A percentile compares a stretch with the other conserved stretches of the same genome.
These are phyloP conservation scores for Nineta flava DNA, from an alignment of 2,888 invertebrate genomes.

Conservation along the genomic window DNA sequence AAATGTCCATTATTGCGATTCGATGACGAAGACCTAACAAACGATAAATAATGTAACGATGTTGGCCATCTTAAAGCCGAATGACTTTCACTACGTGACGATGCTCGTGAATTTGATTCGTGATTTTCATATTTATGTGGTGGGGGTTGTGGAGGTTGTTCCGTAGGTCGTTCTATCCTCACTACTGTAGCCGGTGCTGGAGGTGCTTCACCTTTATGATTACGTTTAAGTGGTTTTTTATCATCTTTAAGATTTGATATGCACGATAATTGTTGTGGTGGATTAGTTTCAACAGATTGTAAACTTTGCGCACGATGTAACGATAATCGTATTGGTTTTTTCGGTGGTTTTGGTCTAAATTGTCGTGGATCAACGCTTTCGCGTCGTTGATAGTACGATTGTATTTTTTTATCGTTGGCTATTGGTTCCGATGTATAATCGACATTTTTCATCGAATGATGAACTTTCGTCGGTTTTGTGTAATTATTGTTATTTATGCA, in stretches of 20 bases:
- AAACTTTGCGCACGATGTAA: slow-evolving; percentile 70
- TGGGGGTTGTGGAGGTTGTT: slow-evolving; percentile 2
- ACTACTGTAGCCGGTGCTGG: slow-evolving; percentile 7
- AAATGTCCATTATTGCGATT: slow-evolving; percentile 2
- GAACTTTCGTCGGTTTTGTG: slow-evolving; percentile 18
- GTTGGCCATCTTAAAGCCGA: slow-evolving; percentile 5
- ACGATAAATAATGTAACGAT: not conserved
- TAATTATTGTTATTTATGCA: slow-evolving; percentile 15
- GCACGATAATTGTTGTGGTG: slow-evolving; percentile 15
- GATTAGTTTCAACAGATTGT: slow-evolving; percentile 46
- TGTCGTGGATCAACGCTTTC: slow-evolving; percentile 28
- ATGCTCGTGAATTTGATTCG: not conserved
- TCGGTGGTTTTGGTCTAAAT: slow-evolving; percentile 62
- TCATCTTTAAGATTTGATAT: slow-evolving; percentile 15
- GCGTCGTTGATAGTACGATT: slow-evolving; percentile 21
- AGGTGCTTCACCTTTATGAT: slow-evolving; percentile 33
- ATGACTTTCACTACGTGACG: not conserved
- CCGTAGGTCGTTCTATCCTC: slow-evolving; percentile 3
- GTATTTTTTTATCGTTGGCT: slow-evolving; percentile 31
- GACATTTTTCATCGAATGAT: slow-evolving; percentile 19
- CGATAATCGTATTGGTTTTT: slow-evolving; percentile 69
- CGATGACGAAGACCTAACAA: not conserved
- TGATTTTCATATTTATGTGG: not conserved
- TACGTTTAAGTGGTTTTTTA: slow-evolving; percentile 43
- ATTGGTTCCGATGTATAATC: slow-evolving; percentile 43